These are phyloP conservation scores for Gasteruption jaculator DNA, from an alignment of 2,888 invertebrate genomes.

Conservation along the genomic window DNA sequence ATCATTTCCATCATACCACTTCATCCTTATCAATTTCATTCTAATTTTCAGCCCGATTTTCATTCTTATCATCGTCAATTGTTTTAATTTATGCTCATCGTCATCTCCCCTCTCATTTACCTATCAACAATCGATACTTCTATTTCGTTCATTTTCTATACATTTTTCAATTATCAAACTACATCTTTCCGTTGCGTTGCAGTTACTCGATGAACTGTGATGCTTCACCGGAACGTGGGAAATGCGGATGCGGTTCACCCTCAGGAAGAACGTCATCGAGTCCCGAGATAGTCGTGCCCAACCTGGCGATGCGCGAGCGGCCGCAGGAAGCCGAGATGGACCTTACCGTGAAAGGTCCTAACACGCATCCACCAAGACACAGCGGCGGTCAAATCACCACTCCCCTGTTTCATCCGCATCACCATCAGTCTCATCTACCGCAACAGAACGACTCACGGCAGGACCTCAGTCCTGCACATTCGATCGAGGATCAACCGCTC, in stretches of 20 bases:
- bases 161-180: too few relatives aligned
- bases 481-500: conserved; percentile 42
- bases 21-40: too few relatives aligned
- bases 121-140: neutral
- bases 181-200: conserved; percentile 8
- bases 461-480: conserved; percentile 33
- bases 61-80: neutral
- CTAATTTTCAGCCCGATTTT: neutral
- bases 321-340: conserved; percentile 48
- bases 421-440: too few relatives aligned
- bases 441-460: conserved; percentile 29
- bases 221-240: conserved; percentile 41
- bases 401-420: conserved; percentile 38
- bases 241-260: conserved; percentile 42
- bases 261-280: conserved; percentile 24
- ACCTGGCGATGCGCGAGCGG: conserved; percentile 23
- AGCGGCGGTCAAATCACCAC: conserved; percentile 32
- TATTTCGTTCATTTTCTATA: neutral
- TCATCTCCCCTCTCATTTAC: neutral
- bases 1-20: too few relatives aligned
- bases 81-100: neutral
- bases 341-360: conserved; percentile 43
- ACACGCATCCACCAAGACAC: conserved; percentile 25
- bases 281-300: conserved; percentile 23
- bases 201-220: conserved; percentile 41